Conservation (phyloP, 2,113 vertebrate genomes). For the Pandion haliaetus region DNA sequence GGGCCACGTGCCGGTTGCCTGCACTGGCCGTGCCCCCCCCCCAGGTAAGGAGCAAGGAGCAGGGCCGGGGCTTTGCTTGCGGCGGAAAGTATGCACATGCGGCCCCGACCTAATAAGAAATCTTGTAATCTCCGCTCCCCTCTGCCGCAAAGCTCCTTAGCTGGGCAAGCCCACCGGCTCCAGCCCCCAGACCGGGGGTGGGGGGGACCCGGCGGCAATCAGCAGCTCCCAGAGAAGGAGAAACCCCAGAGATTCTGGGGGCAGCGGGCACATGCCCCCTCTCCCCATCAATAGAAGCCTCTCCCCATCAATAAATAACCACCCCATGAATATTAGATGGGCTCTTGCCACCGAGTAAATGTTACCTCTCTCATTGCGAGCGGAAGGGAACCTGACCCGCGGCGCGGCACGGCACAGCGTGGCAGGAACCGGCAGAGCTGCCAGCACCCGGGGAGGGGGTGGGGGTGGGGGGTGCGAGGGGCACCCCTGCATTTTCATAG, state of each 20-base stretch:
- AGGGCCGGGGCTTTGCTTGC: background rate
- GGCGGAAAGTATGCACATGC: background rate
- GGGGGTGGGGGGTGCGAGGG: background rate
- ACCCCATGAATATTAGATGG: constrained; percentile 15
- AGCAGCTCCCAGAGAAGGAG: background rate
- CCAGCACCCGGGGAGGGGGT: background rate
- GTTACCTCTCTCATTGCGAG: background rate
- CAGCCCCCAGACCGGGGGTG: rapidly evolving
- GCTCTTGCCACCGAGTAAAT: background rate
- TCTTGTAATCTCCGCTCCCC: background rate
- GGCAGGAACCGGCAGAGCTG: background rate
- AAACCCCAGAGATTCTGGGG: background rate
- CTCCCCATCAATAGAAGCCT: background rate
- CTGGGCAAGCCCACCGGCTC: background rate
- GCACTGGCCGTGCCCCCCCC: background rate
- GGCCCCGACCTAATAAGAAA: background rate
- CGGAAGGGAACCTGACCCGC: background rate
- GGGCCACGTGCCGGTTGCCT: background rate
- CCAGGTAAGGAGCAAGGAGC: background rate
- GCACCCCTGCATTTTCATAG: background rate
- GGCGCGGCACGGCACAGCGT: rapidly evolving
- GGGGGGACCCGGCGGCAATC: background rate
- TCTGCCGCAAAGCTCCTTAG: constrained; percentile 27
- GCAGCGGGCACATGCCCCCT: background rate
- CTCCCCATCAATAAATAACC: constrained; percentile 26